Conservation (phyloP, 2,113 vertebrate species). For the Bungarus multicinctus region DNA sequence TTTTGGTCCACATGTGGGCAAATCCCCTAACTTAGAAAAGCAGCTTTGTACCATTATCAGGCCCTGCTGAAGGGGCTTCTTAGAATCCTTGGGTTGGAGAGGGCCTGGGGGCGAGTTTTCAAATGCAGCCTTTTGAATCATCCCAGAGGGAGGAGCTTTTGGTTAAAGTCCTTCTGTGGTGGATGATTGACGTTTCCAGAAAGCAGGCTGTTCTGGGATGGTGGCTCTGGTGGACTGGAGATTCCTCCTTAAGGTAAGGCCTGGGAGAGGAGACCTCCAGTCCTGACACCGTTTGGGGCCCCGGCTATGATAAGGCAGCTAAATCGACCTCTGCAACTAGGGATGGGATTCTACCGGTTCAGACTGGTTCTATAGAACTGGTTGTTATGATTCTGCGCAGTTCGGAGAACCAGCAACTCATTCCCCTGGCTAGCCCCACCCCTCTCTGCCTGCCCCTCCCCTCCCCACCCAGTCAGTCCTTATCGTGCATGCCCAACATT, state of each 20-base stretch:
- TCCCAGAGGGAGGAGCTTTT: not conserved
- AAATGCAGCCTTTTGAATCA: not conserved
- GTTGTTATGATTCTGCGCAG: too few species aligned
- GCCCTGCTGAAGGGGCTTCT: not conserved
- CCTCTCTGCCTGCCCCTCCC: too few species aligned
- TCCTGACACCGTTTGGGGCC: not conserved
- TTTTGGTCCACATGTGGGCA: not conserved
- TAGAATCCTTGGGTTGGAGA: not conserved
- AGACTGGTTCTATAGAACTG: too few species aligned
- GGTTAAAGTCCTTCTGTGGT: not conserved
- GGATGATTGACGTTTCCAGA: not conserved
- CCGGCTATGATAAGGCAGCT: not conserved
- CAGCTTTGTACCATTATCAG: not conserved
- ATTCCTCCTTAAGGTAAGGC: not conserved
- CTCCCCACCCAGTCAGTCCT: too few species aligned
- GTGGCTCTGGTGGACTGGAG: not conserved
- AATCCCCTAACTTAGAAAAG: not conserved
- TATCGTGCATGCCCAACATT: too few species aligned
- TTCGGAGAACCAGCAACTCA: too few species aligned
- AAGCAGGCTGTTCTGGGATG: not conserved
- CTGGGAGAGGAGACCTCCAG: too few species aligned
- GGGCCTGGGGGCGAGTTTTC: not conserved
- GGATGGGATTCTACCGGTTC: too few species aligned
- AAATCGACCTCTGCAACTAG: not conserved
- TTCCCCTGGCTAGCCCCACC: too few species aligned